Percentiles rank a stretch among this genome's conserved stretches.
Evolutionary conservation across 2,113 vertebrate species (phyloP).

Genomic region (Hipposideros armiger): DNA sequence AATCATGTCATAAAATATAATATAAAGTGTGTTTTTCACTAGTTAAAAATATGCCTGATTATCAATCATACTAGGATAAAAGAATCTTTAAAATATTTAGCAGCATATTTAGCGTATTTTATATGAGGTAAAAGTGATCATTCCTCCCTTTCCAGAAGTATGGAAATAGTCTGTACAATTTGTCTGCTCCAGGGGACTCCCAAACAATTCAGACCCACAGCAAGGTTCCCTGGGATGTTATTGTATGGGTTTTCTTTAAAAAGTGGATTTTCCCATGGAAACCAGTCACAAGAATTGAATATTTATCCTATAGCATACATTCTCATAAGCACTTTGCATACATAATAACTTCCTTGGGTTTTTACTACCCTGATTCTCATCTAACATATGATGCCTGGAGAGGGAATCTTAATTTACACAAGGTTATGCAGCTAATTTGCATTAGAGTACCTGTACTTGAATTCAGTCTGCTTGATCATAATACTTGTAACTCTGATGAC

Average conservation of each 20-base stretch:
- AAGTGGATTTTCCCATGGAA: constrained; percentile 54
- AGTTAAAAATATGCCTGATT: not conserved
- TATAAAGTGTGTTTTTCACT: not conserved
- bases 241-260: not conserved
- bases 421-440: not conserved
- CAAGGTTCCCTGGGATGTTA: not conserved
- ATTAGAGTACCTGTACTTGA: not conserved
- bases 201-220: not conserved
- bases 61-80: not conserved
- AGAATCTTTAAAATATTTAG: not conserved
- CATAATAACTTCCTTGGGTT: not conserved
- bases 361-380: not conserved
- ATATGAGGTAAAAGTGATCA: not conserved
- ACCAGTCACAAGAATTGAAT: constrained; percentile 4
- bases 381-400: not conserved
- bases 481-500: not conserved
- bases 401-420: not conserved
- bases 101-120: constrained; percentile 1
- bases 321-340: not conserved
- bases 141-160: not conserved
- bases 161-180: not conserved
- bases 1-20: not conserved
- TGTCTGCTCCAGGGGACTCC: not conserved
- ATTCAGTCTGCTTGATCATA: not conserved
- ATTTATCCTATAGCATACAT: not conserved